phyloP scores from a whole-genome alignment of 2,113 vertebrate genomes.

The Strigops habroptila region DNA sequence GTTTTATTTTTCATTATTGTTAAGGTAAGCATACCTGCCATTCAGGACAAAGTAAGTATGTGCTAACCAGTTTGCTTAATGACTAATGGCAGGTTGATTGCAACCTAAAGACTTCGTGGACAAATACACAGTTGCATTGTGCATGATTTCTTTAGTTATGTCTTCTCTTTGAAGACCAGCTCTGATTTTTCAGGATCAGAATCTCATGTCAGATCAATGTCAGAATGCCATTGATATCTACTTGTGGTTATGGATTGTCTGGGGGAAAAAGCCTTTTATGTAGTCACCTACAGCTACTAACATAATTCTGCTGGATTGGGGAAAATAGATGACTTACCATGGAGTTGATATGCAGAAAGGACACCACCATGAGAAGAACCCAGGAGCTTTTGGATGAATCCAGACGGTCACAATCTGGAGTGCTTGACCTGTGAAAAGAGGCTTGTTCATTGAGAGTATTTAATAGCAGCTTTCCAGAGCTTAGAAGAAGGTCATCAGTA shows the following conservation, averaged over 20 bases:
- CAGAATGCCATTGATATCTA: neutral
- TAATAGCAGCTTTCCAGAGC: neutral
- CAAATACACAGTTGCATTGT: neutral
- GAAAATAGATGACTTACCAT: neutral
- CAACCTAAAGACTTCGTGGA: neutral
- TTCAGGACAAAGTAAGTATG: neutral
- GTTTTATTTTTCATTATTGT: neutral
- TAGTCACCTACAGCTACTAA: neutral
- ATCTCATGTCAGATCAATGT: neutral
- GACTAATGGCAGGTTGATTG: neutral
- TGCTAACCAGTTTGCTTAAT: neutral
- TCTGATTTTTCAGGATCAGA: neutral
- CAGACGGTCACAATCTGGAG: neutral
- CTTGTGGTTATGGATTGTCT: neutral
- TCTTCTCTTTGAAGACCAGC: neutral
- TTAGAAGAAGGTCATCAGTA: neutral
- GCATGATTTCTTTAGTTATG: neutral
- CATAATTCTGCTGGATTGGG: neutral
- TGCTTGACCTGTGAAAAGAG: neutral
- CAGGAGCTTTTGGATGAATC: neutral
- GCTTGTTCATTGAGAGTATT: neutral
- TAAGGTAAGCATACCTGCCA: neutral
- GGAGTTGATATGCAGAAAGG: neutral
- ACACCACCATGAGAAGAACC: neutral
- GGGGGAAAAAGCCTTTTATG: accelerated